A percentile compares a stretch with the other conserved stretches of the same genome.
These are phyloP conservation scores for Enteromius anoplus DNA, from an alignment of 2,797 vertebrate species.

Conservation along the genomic window DNA sequence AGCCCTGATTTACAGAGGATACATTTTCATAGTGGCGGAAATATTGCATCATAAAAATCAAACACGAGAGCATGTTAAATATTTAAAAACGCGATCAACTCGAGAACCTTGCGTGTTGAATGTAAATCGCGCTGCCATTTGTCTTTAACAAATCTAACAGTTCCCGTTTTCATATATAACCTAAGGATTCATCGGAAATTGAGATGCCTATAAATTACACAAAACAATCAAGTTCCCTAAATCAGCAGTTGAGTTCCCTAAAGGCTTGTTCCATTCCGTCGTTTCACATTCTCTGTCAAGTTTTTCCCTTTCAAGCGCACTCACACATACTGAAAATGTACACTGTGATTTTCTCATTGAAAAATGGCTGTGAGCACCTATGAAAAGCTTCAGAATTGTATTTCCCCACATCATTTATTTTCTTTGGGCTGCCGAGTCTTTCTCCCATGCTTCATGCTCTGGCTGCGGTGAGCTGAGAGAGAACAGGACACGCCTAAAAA, in stretches of 20 bases:
- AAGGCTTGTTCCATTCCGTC: constrained; percentile 36
- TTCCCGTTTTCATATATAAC: constrained; percentile 50
- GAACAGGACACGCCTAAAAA: constrained; percentile 86
- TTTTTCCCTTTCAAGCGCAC: constrained; percentile 35
- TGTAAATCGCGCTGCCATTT: constrained; percentile 18
- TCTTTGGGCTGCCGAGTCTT: constrained; percentile 60
- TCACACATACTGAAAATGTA: constrained; percentile 22
- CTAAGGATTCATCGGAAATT: constrained; percentile 32
- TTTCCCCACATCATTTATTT: constrained; percentile 76
- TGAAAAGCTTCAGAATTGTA: constrained; percentile 82
- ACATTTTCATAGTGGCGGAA: constrained; percentile 8
- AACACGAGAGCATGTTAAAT: constrained; percentile 43
- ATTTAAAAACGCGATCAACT: constrained; percentile 42
- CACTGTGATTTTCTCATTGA: constrained; percentile 78
- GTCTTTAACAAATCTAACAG: constrained; percentile 36
- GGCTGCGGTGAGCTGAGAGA: constrained; percentile 83
- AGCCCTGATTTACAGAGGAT: not conserved
- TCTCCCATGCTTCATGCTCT: constrained; percentile 84
- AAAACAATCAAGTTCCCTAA: constrained; percentile 44
- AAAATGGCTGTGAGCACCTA: constrained; percentile 80
- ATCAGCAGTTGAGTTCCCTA: constrained; percentile 38
- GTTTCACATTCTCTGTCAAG: constrained; percentile 27
- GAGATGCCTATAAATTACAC: constrained; percentile 31
- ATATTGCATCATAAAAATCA: constrained; percentile 41
- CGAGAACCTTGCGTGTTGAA: constrained; percentile 35